Evolutionary conservation across 2,113 vertebrate species (phyloP).

Genomic region (Sapayoa aenigma): DNA sequence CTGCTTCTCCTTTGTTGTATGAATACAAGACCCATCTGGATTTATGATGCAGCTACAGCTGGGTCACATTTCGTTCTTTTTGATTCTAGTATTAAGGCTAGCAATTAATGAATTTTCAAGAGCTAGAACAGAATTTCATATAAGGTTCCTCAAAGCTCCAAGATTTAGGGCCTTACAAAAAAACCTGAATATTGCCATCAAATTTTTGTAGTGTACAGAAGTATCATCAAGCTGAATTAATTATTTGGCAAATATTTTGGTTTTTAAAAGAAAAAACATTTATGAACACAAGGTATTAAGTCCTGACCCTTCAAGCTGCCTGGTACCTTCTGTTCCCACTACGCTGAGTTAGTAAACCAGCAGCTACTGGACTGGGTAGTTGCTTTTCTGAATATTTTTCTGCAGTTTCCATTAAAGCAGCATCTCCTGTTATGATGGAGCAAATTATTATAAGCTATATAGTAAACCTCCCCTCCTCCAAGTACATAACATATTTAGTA

Average conservation of each 20-base stretch:
- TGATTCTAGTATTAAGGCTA: background rate
- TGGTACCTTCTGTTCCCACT: background rate
- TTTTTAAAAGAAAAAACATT: background rate
- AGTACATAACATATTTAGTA: background rate
- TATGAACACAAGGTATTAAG: background rate
- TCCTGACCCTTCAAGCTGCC: background rate
- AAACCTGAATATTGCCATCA: background rate
- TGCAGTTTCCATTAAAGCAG: background rate
- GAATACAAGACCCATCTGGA: background rate
- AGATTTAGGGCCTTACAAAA: background rate
- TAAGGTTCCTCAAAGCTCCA: background rate
- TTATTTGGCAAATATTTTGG: background rate
- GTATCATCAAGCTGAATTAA: background rate
- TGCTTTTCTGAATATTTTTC: background rate
- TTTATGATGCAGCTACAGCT: background rate
- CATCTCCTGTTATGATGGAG: background rate
- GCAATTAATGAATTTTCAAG: background rate
- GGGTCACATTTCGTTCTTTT: slow-evolving; percentile 17
- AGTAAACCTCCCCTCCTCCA: background rate
- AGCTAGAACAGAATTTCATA: background rate
- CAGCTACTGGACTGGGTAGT: background rate
- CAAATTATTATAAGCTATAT: background rate
- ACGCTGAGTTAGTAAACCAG: background rate
- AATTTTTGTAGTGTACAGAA: background rate
- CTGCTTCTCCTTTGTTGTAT: background rate